A percentile compares a stretch with the other conserved stretches of the same genome.
phyloP scores from a whole-genome alignment of 2,888 invertebrate species.

The Noctua janthina region DNA sequence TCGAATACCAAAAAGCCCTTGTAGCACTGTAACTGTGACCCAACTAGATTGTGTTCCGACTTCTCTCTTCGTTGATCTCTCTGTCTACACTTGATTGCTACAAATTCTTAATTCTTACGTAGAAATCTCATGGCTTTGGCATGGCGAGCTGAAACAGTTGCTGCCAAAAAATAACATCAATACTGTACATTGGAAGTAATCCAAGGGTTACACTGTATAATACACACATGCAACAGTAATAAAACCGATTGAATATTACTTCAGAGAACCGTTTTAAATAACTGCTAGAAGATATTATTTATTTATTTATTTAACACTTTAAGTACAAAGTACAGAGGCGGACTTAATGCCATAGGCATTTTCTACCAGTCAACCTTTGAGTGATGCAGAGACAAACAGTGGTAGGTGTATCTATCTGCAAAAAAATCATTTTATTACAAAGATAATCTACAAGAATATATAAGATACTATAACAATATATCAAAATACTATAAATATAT shows the following conservation, averaged over 20 bases:
- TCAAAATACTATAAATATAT: too few species aligned
- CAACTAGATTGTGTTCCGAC: background rate
- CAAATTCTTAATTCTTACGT: slow-evolving; percentile 4
- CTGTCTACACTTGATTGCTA: background rate
- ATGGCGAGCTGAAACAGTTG: slow-evolving; percentile 30
- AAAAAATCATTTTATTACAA: too few species aligned
- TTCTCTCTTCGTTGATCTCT: background rate
- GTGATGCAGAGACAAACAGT: too few species aligned
- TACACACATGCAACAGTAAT: slow-evolving; percentile 40
- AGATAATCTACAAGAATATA: too few species aligned
- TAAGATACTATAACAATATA: too few species aligned
- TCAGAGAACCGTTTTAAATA: slow-evolving; percentile 11
- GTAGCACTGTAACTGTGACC: background rate
- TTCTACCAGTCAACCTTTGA: too few species aligned
- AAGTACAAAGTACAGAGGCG: too few species aligned
- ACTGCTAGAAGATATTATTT: background rate
- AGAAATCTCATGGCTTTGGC: slow-evolving; percentile 54
- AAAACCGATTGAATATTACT: slow-evolving; percentile 52
- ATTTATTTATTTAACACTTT: too few species aligned
- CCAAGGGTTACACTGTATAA: slow-evolving; percentile 47
- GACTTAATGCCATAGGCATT: too few species aligned
- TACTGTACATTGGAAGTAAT: slow-evolving; percentile 58
- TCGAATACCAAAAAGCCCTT: too few species aligned
- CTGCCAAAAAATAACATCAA: slow-evolving; percentile 62
- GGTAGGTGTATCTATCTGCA: too few species aligned